Base-by-base conservation (phyloP, 2,888 invertebrate species). In the Ferdinandea cuprea region DNA sequence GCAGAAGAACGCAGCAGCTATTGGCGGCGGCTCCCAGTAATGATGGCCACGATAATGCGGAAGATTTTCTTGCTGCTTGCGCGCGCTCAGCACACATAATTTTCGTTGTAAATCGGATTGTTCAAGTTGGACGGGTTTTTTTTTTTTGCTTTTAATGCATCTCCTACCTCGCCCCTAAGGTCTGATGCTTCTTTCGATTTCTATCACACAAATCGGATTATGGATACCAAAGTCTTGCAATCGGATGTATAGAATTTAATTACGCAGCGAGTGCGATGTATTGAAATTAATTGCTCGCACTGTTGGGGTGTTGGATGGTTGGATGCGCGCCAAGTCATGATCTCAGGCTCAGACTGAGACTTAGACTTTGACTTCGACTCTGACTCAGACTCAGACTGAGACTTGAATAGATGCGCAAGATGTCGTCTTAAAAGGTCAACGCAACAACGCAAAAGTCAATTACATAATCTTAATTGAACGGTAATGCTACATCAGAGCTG, bases 61-160 rank as follows among this genome's bases (percentile, higher is more conserved):
- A 77, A 77, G 59, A 73, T 83, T 58, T 72, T 83, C 61, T 44
- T 72, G 25, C 54, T 52, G 63, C 52, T 44, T 72, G 52, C 50
- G 54, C 71, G 25, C 59, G 37, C 63, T 35, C 40, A 19, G 44
- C 72, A 37, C 77, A 66, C 68, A 73, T 68, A 46, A 73, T 78
- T 73, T 68, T 68, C 58, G 72, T n/a, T 83, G 72, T 78, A 83
- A 83, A 78, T 83, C 83, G 78, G 68, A 83, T 78, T 83, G 73
- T 71, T 48, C 77, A 9, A 52, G 28, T 19, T 2, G 21, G 58
- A 46, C 30, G 63, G 19, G 25, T 42, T 63, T 44, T 69, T 30
- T 50, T 21, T 7, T 11, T 7, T 50, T 30, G n/a, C 28, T 37
- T 30, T 28, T n/a, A n/a, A n/a, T n/a, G n/a, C n/a, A n/a, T n/a